Base-by-base conservation (phyloP, 2,888 invertebrate species). In the Synanthedon tipuliformis region DNA sequence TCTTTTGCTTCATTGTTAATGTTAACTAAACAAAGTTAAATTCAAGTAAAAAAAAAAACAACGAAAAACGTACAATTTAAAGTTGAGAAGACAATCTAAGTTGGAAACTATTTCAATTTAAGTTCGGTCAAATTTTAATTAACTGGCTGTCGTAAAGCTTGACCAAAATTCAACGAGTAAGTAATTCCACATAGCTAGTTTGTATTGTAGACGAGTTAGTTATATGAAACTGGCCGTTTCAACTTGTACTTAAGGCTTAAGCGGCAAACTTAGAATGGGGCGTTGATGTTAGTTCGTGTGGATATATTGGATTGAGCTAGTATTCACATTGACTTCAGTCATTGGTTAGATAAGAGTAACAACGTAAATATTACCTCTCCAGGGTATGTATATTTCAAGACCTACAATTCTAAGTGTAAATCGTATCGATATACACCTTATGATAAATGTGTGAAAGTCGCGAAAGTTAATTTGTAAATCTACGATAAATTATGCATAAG, bases 251-350 rank as follows among this genome's bases (percentile, higher is more conserved):
- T 51, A 56, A 59, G 54, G 54, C 15, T 34, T 51, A 56, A 59
- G 54, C 55, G 53, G 52, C 41, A 50, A 55, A 57, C 41, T 54
- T 57, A 18, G 45, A 52, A 52, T 51, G 50, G 52, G 51, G 50
- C 27, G 40, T 27, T 50, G 40, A 23, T 54, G 51, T 51, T 54
- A 51, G 54, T 40, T 50, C 41, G 41, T 40, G 5, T 45, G 40
- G 53, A 50, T 53, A 50, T 15, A 40, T 51, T 34, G 50, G 23
- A n/a, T 45, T 45, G 15, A 15, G 13, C 45, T 45, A 13, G n/a
- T 13, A 15, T 45, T 10, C 45, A 15, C 15, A 12, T 45, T 34
- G 23, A 0, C 5, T 5, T 23, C 23, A 23, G 4, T 23, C 3
- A 23, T 23, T 23, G 5, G 5, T 23, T 23, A 5, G 4, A 4